Conservation (phyloP, 2,888 invertebrate species). For the Pyrgus malvae region DNA sequence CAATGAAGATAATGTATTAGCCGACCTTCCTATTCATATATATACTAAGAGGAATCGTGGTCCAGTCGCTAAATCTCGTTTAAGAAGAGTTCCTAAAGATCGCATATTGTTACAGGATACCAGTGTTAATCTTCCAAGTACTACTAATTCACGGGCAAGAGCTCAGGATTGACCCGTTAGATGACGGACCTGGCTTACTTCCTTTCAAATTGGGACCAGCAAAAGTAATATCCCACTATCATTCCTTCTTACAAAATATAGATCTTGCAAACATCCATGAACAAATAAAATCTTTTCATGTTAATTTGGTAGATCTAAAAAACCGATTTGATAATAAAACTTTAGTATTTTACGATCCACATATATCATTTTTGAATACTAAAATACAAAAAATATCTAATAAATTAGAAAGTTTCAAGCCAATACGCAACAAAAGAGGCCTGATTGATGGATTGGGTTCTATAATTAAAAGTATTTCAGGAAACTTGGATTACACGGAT, state of each 20-base stretch:
- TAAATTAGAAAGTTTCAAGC: background rate
- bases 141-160: background rate
- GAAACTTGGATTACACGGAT: background rate
- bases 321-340: background rate
- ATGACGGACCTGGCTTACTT: background rate
- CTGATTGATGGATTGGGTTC: background rate
- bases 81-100: background rate
- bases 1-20: background rate
- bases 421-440: background rate
- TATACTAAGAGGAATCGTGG: background rate
- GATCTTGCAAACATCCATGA: background rate
- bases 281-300: background rate
- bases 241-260: background rate
- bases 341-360: background rate
- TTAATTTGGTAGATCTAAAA: background rate
- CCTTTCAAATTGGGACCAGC: background rate
- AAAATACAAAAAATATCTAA: background rate
- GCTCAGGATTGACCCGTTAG: background rate
- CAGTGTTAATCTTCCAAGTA: background rate
- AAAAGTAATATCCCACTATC: constrained; percentile 2
- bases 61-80: background rate
- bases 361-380: background rate
- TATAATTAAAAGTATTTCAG: background rate
- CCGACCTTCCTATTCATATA: constrained; percentile 5
- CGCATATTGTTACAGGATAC: constrained; percentile 1